These are phyloP conservation scores for Laodelphax striatellus DNA, from an alignment of 1,140 invertebrate species.

Conservation along the genomic window DNA sequence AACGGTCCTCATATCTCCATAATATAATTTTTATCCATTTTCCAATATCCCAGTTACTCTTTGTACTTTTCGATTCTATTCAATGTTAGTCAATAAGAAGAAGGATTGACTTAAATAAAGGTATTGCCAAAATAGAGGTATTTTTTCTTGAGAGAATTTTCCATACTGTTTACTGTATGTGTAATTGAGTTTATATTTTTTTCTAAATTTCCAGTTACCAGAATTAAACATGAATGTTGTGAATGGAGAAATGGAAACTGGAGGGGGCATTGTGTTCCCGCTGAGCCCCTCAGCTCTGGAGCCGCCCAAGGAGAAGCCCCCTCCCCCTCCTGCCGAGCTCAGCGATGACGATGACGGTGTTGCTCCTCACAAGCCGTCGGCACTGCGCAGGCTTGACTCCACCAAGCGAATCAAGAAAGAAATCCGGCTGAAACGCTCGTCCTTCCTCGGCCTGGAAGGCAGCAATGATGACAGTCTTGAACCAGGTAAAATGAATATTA, in stretches of 20 bases:
- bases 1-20: too few relatives aligned
- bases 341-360: slow-evolving; percentile 32
- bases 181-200: not conserved
- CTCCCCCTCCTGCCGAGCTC: slow-evolving; percentile 54
- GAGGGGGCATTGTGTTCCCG: slow-evolving; percentile 7
- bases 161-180: too few relatives aligned
- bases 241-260: not conserved
- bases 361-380: slow-evolving; percentile 1
- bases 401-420: slow-evolving; percentile 79
- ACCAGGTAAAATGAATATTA: slow-evolving; percentile 29
- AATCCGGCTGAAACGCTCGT: slow-evolving; percentile 66
- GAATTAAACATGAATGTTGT: not conserved
- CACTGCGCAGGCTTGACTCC: slow-evolving; percentile 62
- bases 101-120: too few relatives aligned
- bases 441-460: slow-evolving; percentile 73
- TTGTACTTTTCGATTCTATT: too few relatives aligned
- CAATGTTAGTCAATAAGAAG: too few relatives aligned
- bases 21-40: too few relatives aligned
- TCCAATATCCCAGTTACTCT: too few relatives aligned
- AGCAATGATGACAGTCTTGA: slow-evolving; percentile 50
- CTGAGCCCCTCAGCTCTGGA: slow-evolving; percentile 46
- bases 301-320: slow-evolving; percentile 75
- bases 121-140: too few relatives aligned
- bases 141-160: too few relatives aligned
- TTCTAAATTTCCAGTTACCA: not conserved